Percentiles rank a stretch among this genome's conserved stretches.
phyloP scores from a whole-genome alignment of 2,797 vertebrate species.

The Catamblyrhynchus diadema region DNA sequence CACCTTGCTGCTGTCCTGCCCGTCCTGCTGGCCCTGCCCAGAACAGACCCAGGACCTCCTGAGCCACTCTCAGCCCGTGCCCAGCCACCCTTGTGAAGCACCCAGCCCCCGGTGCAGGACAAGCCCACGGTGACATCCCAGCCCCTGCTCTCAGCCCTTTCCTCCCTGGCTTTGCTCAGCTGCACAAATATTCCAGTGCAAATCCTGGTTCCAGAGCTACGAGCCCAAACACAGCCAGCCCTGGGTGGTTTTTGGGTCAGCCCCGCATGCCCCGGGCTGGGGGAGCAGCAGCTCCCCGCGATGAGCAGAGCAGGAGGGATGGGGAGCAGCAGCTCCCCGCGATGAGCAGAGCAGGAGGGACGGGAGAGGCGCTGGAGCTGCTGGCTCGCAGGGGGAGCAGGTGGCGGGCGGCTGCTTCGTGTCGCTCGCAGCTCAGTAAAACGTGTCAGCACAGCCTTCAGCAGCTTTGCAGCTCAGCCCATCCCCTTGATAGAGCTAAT shows the following conservation, averaged over 20 bases:
- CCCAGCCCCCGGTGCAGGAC: accelerated
- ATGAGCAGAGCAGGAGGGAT: no score
- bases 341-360: not conserved
- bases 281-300: no score
- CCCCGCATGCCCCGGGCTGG: accelerated
- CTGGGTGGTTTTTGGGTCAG: not conserved
- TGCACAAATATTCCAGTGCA: not conserved
- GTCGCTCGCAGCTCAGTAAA: slow-evolving; percentile 32
- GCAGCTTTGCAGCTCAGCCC: slow-evolving; percentile 54
- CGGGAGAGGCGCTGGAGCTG: not conserved
- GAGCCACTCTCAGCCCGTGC: not conserved
- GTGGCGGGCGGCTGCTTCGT: slow-evolving; percentile 29
- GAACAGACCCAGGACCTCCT: accelerated
- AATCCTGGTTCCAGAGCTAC: not conserved
- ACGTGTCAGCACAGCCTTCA: slow-evolving; percentile 34
- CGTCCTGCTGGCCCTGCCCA: no score
- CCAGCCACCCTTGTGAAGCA: not conserved
- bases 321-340: no score
- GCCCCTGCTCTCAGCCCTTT: not conserved
- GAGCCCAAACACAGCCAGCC: not conserved
- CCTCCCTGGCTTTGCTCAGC: not conserved
- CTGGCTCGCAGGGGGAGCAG: not conserved
- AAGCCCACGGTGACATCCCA: accelerated
- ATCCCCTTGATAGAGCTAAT: slow-evolving; percentile 47
- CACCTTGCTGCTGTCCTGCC: not conserved